These are phyloP conservation scores for Chloroclystis v-ata DNA, from an alignment of 2,888 invertebrate species.

Conservation along the genomic window DNA sequence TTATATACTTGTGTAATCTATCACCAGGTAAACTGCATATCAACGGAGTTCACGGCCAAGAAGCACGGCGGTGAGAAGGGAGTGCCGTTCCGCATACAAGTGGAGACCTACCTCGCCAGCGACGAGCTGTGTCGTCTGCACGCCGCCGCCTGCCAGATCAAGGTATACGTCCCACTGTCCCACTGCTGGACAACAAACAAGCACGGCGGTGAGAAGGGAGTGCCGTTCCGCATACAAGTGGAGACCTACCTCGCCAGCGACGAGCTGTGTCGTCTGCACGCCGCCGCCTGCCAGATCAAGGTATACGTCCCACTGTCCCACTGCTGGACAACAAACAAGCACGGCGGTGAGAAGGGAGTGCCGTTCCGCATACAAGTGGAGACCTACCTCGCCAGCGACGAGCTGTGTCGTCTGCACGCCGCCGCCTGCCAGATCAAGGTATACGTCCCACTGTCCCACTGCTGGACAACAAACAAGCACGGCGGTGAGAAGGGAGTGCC, in stretches of 20 bases:
- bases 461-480: conserved; percentile 84
- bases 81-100: conserved; percentile 96
- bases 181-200: conserved; percentile 79
- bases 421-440: conserved; percentile 98
- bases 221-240: conserved; percentile 96
- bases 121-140: conserved; percentile 83
- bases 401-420: conserved; percentile 86
- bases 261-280: conserved; percentile 84
- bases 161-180: conserved; percentile 83
- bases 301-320: too few relatives aligned
- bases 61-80: conserved; percentile 99
- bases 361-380: conserved; percentile 97
- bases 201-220: conserved; percentile 98
- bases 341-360: conserved; percentile 98
- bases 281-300: conserved; percentile 97
- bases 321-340: conserved; percentile 81
- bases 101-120: conserved; percentile 88
- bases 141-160: conserved; percentile 97
- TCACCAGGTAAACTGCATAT: conserved; percentile 92
- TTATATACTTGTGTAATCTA: not conserved
- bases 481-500: conserved; percentile 99
- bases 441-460: too few relatives aligned
- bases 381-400: conserved; percentile 82
- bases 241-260: conserved; percentile 86
- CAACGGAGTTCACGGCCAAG: conserved; percentile 98